Evolutionary conservation across 1,140 invertebrate genomes (phyloP).

Genomic region (Diabrotica virgifera): DNA sequence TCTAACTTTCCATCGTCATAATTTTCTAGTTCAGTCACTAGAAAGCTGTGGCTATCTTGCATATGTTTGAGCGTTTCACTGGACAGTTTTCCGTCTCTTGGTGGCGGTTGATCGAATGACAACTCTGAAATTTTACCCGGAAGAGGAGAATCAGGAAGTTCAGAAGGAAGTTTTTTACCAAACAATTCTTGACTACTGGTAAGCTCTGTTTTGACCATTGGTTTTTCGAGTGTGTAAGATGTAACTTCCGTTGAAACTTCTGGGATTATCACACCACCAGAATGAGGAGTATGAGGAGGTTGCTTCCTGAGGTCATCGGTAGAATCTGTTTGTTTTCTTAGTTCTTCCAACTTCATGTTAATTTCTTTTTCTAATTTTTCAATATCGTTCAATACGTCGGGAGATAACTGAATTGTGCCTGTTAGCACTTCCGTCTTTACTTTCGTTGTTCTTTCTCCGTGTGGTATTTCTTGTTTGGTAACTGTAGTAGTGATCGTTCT

Average conservation of each 20-base stretch:
- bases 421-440: slow-evolving; percentile 25
- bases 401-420: slow-evolving; percentile 12
- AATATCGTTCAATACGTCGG: slow-evolving; percentile 24
- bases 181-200: not conserved
- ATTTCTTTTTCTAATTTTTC: slow-evolving; percentile 29
- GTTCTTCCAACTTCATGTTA: slow-evolving; percentile 22
- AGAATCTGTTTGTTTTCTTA: slow-evolving; percentile 21
- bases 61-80: slow-evolving; percentile 29
- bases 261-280: slow-evolving; percentile 21
- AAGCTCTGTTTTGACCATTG: not conserved
- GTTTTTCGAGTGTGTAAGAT: not conserved
- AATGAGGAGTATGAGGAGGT: not conserved
- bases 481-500: slow-evolving; percentile 22
- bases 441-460: slow-evolving; percentile 20
- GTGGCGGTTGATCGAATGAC: not conserved
- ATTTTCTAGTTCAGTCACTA: slow-evolving; percentile 33
- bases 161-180: slow-evolving; percentile 24
- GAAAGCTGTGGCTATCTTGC: slow-evolving; percentile 33
- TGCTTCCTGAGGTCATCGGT: not conserved
- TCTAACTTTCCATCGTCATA: slow-evolving; percentile 34
- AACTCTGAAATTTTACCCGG: slow-evolving; percentile 6
- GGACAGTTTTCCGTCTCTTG: not conserved
- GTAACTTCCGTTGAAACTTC: not conserved
- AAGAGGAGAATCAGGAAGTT: slow-evolving; percentile 13
- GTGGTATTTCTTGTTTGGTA: slow-evolving; percentile 15